Evolutionary conservation across 2,797 vertebrate species (phyloP).

Genomic region (Danionella dracula): DNA sequence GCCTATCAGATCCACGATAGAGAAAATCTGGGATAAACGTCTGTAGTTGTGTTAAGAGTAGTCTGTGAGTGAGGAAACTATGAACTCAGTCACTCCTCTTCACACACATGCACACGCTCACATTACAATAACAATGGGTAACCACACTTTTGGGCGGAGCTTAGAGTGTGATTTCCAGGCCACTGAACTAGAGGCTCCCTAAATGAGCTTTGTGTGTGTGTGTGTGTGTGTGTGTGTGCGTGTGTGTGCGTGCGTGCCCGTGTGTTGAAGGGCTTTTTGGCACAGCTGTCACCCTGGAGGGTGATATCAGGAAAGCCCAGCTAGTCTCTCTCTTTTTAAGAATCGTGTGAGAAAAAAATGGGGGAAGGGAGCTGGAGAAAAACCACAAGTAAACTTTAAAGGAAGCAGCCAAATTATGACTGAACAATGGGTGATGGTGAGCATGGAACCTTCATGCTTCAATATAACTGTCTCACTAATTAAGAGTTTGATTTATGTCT

Average conservation of each 20-base stretch:
- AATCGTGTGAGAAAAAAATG: conserved; percentile 33
- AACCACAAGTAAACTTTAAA: conserved; percentile 19
- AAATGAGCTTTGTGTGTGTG: conserved; percentile 44
- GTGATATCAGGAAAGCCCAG: conserved; percentile 45
- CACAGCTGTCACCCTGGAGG: conserved; percentile 54
- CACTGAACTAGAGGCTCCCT: conserved; percentile 44
- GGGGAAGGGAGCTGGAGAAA: conserved; percentile 5
- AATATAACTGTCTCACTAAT: background rate
- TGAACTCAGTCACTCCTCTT: conserved; percentile 23
- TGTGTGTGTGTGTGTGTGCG: conserved; percentile 32
- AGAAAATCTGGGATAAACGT: background rate
- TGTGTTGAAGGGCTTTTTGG: conserved; percentile 44
- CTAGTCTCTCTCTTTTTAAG: conserved; percentile 35
- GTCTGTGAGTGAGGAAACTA: background rate
- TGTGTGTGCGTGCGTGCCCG: conserved; percentile 37
- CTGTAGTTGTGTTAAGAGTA: background rate
- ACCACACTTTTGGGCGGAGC: conserved; percentile 56
- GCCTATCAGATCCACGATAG: background rate
- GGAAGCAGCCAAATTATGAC: background rate
- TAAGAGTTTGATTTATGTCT: background rate
- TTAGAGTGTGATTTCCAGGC: conserved; percentile 45
- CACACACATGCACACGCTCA: conserved; percentile 27
- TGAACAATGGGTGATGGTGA: background rate
- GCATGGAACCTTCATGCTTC: background rate
- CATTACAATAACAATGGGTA: conserved; percentile 53